Conservation (phyloP, 2,113 vertebrate genomes). For the Neofelis nebulosa region DNA sequence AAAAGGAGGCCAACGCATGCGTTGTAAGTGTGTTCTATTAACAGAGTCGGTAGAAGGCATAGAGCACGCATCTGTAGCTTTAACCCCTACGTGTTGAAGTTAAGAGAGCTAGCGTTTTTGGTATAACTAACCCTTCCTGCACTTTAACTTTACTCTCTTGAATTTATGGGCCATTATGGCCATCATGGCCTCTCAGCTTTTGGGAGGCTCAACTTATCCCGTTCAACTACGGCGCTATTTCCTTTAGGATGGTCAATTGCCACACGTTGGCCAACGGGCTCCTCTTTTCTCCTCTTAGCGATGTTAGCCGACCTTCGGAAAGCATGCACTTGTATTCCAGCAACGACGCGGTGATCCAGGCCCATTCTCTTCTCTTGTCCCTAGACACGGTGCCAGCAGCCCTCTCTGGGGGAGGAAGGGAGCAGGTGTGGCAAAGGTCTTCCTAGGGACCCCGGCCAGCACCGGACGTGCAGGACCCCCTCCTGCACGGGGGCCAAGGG, state of each 20-base stretch:
- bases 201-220: not conserved
- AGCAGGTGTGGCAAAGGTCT: not conserved
- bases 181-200: not conserved
- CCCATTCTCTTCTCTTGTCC: no score
- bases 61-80: accelerated
- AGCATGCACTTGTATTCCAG: accelerated
- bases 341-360: accelerated
- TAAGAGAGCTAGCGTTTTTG: not conserved
- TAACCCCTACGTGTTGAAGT: not conserved
- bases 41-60: accelerated
- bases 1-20: accelerated
- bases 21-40: accelerated
- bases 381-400: not conserved
- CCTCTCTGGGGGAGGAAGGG: not conserved
- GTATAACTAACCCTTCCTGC: not conserved
- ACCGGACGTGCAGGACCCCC: accelerated
- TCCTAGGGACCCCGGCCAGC: not conserved
- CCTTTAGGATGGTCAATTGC: not conserved
- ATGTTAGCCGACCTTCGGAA: not conserved
- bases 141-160: not conserved
- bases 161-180: no score
- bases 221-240: not conserved
- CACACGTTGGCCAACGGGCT: not conserved
- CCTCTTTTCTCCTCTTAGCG: not conserved
- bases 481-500: accelerated